Evolutionary conservation across 2,888 invertebrate species (phyloP), one percentile per base, ranked within the genome.

Genomic region (Myathropa florea): DNA sequence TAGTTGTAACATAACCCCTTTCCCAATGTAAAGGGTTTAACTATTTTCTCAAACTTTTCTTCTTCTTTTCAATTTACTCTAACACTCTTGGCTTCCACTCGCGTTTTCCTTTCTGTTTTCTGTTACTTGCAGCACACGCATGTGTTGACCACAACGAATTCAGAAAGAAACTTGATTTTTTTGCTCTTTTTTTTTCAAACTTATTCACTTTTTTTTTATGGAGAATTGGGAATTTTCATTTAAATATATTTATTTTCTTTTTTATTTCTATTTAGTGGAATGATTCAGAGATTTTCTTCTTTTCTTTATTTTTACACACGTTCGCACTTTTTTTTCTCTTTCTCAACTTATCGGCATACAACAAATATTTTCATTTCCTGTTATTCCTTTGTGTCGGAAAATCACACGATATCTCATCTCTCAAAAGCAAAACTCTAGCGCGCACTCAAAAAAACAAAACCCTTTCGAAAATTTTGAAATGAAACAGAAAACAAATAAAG

Each of bases 1-100:
- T 86, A 83, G 88, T 70, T 83, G 88, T 88, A 88, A 84, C 89
- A 89, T 89, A 88, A 89, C 86, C 89, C 88, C 83, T 88, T 73
- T 57, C 73, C 81, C 46, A 46, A 88, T 59, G 12, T 73, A 73
- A 77, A 61, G 80, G 83, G 71, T 75, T 76, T 36, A 59, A 71
- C 67, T 67, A 60, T 26, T 59, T 70, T 64, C 65, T 68, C 33
- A 33, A 33, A 33, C 55, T n/a, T 28, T 53, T 64, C 63, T 68
- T 33, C 60, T 14, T 33, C 64, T 12, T 67, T 77, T 82, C 26
- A 23, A 72, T 61, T 75, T 60, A 23, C 28, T 28, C 59, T 28
- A 53, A 55, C 65, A 39, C 33, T 53, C 39, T 55, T 10, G 18
- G 18, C 33, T 70, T 79, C 9, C 14, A 57, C 64, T 59, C 60